Base-by-base conservation (phyloP, 2,113 vertebrate species). In the Brienomyrus longianalis region DNA sequence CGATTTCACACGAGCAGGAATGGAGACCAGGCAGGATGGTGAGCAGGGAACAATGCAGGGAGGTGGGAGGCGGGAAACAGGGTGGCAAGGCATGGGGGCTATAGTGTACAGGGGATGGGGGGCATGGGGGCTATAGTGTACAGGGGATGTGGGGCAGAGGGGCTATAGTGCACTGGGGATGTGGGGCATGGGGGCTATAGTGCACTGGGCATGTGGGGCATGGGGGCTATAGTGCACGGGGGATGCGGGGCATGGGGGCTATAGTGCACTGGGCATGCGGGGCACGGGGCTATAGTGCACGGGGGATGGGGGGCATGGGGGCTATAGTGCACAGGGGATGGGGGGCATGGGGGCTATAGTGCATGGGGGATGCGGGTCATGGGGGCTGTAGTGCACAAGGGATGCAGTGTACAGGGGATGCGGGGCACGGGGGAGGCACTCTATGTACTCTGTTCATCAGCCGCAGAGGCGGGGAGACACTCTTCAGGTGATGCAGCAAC, bases 391-490 rank as follows among this genome's bases (percentile, higher is more conserved):
- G 43, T 43, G 43, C 1, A 19, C 3, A 9, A 13, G 31, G 31
- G 7, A 17, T 3, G 35, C 3, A 5, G 39, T 31, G 17, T 45
- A n/a, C 23, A 10, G n/a, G 43, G 21, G 23, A 15, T 43, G 10
- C n/a, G n/a, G n/a, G 39, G 39, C 39, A 7, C 23, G 27, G 13
- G 80, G 84, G 31, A 31, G 7, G 51, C 74, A 89, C 17, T 6
- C 88, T 70, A 21, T 74, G 45, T 85, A 84, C 89, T 86, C 84
- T 86, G 83, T 86, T 43, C 21, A 13, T 87, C 56, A 17, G 47
- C 31, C 9, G 47, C 83, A 74, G 45, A 21, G 0, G 17, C 85
- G 51, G 89, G 52, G 11, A 48, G 7, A 9, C 9, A 3, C 74
- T 84, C 77, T 35, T 89, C 88, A 35, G 70, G 48, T 51, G 15